Evolutionary conservation across 30 jellyfish, hydroid and myxozoan species (phyloP).

Genomic region (Aurelia sp.): DNA sequence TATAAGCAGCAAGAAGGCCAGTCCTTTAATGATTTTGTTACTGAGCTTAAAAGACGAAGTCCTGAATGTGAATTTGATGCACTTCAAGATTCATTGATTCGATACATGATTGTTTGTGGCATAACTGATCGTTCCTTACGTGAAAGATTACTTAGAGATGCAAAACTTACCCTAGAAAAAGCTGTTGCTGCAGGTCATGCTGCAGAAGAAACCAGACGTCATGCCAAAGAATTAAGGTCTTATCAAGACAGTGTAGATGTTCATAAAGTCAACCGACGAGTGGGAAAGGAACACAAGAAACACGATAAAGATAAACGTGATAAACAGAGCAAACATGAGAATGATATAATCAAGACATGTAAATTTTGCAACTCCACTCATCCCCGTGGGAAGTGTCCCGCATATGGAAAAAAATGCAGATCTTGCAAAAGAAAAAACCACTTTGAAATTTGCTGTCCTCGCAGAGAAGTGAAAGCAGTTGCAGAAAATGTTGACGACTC

Average conservation of each 20-base stretch:
- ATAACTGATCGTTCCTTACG: constrained; percentile 17
- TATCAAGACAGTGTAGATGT: constrained; percentile 3
- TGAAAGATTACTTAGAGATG: background rate
- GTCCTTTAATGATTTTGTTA: constrained; percentile 50
- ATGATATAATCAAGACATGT: constrained; percentile 4
- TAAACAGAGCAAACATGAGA: constrained; percentile 17
- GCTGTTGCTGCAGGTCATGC: constrained; percentile 61
- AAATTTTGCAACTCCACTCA: constrained; percentile 18
- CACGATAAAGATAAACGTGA: constrained; percentile 32
- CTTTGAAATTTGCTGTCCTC: constrained; percentile 40
- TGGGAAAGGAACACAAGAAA: constrained; percentile 53
- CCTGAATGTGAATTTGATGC: constrained; percentile 65
- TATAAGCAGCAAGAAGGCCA: too few relatives aligned
- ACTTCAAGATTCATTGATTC: constrained; percentile 31
- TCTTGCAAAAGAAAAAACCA: constrained; percentile 32
- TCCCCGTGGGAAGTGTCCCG: constrained; percentile 55
- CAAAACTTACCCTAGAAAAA: constrained; percentile 36
- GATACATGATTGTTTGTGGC: constrained; percentile 53
- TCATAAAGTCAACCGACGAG: constrained; percentile 29
- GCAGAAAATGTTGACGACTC: background rate
- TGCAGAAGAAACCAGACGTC: constrained; percentile 64
- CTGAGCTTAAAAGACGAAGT: constrained; percentile 45
- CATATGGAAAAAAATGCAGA: constrained; percentile 8
- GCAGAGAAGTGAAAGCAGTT: constrained; percentile 30
- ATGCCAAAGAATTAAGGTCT: constrained; percentile 45